phyloP scores from a whole-genome alignment of 2,797 vertebrate species.

The Pyrrhura leucotis region DNA sequence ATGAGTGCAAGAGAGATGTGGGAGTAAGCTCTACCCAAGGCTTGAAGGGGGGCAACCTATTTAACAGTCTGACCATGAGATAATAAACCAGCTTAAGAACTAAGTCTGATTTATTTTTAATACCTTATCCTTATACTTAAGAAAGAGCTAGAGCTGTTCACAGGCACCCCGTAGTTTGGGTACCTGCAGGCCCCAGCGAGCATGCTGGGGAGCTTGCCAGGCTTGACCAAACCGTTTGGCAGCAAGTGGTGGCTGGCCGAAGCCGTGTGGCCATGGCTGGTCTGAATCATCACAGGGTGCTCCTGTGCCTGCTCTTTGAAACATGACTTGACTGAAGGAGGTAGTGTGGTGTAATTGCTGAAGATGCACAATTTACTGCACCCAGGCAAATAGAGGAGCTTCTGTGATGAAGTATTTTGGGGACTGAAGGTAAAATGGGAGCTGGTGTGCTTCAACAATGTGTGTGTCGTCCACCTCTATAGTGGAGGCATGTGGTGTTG shows the following conservation, averaged over 20 bases:
- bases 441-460: rapidly evolving
- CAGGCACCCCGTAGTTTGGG: background rate
- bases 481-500: rapidly evolving
- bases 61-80: background rate
- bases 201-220: background rate
- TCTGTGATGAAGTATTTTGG: background rate
- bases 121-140: background rate
- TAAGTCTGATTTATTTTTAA: background rate
- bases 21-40: background rate
- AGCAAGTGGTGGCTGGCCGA: rapidly evolving
- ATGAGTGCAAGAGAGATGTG: background rate
- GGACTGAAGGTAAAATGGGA: background rate
- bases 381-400: background rate
- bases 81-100: background rate
- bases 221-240: background rate
- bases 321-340: background rate
- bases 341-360: background rate
- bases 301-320: background rate
- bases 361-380: background rate
- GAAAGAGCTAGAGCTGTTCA: background rate
- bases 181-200: background rate
- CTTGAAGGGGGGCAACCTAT: background rate
- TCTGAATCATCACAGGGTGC: background rate
- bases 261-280: rapidly evolving
- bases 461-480: background rate